These are phyloP conservation scores for Pampus argenteus DNA, from an alignment of 2,797 vertebrate species.

Conservation along the genomic window DNA sequence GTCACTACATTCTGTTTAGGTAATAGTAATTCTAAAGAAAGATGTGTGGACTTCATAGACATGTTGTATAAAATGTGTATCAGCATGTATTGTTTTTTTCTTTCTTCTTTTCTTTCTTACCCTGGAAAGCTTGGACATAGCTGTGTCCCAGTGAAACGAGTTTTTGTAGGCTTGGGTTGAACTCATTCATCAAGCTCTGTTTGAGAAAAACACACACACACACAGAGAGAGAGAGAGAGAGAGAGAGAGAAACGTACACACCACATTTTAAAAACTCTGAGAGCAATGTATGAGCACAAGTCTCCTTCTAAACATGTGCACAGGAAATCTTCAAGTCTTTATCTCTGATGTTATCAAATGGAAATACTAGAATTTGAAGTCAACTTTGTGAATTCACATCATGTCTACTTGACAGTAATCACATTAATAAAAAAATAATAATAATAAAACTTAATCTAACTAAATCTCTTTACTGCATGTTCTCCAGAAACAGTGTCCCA, in stretches of 20 bases:
- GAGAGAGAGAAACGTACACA: constrained; percentile 24
- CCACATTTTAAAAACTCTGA: constrained; percentile 20
- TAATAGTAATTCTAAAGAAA: constrained; percentile 1
- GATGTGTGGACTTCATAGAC: neutral
- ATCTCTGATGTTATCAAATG: constrained; percentile 5
- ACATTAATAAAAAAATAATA: too few relatives aligned
- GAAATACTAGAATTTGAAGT: constrained; percentile 23
- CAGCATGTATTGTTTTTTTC: too few relatives aligned
- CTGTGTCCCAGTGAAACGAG: constrained; percentile 92
- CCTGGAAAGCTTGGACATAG: constrained; percentile 90
- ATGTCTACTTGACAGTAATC: constrained; percentile 11
- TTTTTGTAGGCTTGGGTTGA: constrained; percentile 93
- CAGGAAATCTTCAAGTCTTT: constrained; percentile 3
- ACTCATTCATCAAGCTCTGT: constrained; percentile 92
- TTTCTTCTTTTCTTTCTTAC: constrained; percentile 75
- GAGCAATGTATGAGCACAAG: constrained; percentile 31
- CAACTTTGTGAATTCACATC: constrained; percentile 17
- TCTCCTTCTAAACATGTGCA: neutral
- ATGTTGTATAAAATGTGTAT: too few relatives aligned
- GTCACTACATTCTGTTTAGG: constrained; percentile 28
- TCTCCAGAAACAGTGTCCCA: constrained; percentile 9
- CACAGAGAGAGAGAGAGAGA: constrained; percentile 42
- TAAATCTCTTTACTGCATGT: neutral
- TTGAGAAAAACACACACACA: constrained; percentile 38
- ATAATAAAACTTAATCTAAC: constrained; percentile 1